A percentile compares a stretch with the other conserved stretches of the same genome.
Evolutionary conservation across 2,888 invertebrate genomes (phyloP).

Genomic region (Masnerella sp.): DNA sequence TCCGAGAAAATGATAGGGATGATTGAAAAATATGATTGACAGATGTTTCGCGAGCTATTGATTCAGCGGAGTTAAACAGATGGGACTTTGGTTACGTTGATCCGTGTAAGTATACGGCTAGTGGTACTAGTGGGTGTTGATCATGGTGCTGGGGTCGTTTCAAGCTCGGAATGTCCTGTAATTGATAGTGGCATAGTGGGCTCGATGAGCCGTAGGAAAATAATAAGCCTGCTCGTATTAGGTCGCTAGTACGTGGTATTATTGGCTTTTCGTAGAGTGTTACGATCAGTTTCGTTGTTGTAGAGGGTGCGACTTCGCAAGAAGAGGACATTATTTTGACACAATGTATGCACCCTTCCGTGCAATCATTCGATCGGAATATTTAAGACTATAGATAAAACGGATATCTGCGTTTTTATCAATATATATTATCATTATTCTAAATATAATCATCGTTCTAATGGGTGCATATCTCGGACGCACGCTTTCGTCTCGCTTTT

Average conservation of each 20-base stretch:
- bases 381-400: slow-evolving; percentile 69
- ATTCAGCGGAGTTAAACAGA: slow-evolving; percentile 68
- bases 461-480: no score
- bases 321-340: slow-evolving; percentile 65
- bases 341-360: slow-evolving; percentile 75
- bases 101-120: slow-evolving; percentile 70
- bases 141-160: slow-evolving; percentile 58
- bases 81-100: slow-evolving; percentile 76
- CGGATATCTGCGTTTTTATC: slow-evolving; percentile 63
- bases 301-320: slow-evolving; percentile 58
- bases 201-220: slow-evolving; percentile 77
- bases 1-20: neutral
- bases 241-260: slow-evolving; percentile 69
- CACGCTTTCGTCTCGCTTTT: no score
- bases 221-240: slow-evolving; percentile 74
- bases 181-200: slow-evolving; percentile 76
- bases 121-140: slow-evolving; percentile 61
- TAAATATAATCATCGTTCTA: slow-evolving; percentile 12
- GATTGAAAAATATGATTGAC: slow-evolving; percentile 42
- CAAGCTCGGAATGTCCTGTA: slow-evolving; percentile 73
- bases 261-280: slow-evolving; percentile 71
- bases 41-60: slow-evolving; percentile 39
- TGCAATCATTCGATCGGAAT: slow-evolving; percentile 68
- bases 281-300: slow-evolving; percentile 63
- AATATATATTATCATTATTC: slow-evolving; percentile 39